phyloP scores from a whole-genome alignment of 2,888 invertebrate species.

The Marronus borbonicus region DNA sequence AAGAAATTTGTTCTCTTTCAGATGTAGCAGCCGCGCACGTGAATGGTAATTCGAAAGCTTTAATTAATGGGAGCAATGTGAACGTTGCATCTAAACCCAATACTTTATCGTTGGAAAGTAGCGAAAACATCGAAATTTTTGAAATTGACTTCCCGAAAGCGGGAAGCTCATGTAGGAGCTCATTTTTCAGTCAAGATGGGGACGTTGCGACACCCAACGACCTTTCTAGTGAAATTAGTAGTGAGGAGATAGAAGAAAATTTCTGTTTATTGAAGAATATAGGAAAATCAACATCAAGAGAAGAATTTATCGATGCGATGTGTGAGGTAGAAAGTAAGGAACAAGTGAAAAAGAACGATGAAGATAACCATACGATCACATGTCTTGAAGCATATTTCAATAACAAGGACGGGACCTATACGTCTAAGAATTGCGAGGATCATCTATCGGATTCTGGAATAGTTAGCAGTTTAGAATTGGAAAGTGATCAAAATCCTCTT shows the following conservation, averaged over 20 bases:
- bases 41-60: not conserved
- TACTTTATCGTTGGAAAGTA: not conserved
- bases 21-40: not conserved
- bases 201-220: slow-evolving; percentile 18
- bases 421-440: slow-evolving; percentile 3
- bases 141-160: not conserved
- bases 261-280: slow-evolving; percentile 31
- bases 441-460: slow-evolving; percentile 9
- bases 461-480: slow-evolving; percentile 17
- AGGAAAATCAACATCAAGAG: not conserved
- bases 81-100: not conserved
- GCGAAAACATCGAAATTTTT: not conserved
- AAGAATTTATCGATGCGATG: not conserved
- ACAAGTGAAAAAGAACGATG: not conserved
- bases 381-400: not conserved
- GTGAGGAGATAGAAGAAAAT: slow-evolving; percentile 39
- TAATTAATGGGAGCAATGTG: not conserved
- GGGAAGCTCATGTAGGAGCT: not conserved
- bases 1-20: slow-evolving; percentile 5
- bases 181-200: not conserved
- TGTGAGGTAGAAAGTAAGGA: not conserved
- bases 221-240: slow-evolving; percentile 27
- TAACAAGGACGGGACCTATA: not conserved
- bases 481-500: slow-evolving; percentile 1
- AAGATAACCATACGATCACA: not conserved